Conservation (phyloP, 2,113 vertebrate genomes). For the Microcebus jonahi region DNA sequence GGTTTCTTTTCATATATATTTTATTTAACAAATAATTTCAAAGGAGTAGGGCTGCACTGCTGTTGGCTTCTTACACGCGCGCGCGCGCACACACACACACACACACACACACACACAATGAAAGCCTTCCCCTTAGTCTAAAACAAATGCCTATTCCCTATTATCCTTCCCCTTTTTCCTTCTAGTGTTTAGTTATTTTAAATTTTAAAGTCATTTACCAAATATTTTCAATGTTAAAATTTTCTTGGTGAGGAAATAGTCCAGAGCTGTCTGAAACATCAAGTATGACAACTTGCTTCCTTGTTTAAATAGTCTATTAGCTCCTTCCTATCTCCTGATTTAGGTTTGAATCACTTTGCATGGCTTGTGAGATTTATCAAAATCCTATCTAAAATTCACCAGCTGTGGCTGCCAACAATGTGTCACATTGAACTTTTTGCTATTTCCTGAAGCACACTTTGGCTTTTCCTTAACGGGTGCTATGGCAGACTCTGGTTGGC, state of each 20-base stretch:
- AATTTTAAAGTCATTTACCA: not conserved
- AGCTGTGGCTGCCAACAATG: not conserved
- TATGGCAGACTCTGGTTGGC: not conserved
- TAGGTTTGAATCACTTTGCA: not conserved
- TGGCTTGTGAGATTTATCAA: not conserved
- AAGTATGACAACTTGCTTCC: not conserved
- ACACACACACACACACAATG: fast-evolving
- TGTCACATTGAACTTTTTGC: not conserved
- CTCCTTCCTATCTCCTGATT: not conserved
- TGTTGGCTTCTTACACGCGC: not conserved
- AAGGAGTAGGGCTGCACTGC: not conserved
- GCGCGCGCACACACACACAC: not conserved
- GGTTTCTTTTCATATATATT: not conserved
- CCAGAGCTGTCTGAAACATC: not conserved
- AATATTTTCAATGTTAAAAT: not conserved
- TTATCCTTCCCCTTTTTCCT: not conserved
- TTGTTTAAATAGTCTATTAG: not conserved
- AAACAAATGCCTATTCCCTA: not conserved
- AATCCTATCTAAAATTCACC: not conserved
- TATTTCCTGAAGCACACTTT: not conserved
- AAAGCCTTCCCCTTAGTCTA: not conserved
- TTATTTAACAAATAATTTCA: conserved; percentile 30
- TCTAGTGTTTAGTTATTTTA: not conserved
- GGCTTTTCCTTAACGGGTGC: not conserved
- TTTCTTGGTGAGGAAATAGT: not conserved